Conservation (phyloP, 2,797 vertebrate species). For the Phalanger gymnotis region DNA sequence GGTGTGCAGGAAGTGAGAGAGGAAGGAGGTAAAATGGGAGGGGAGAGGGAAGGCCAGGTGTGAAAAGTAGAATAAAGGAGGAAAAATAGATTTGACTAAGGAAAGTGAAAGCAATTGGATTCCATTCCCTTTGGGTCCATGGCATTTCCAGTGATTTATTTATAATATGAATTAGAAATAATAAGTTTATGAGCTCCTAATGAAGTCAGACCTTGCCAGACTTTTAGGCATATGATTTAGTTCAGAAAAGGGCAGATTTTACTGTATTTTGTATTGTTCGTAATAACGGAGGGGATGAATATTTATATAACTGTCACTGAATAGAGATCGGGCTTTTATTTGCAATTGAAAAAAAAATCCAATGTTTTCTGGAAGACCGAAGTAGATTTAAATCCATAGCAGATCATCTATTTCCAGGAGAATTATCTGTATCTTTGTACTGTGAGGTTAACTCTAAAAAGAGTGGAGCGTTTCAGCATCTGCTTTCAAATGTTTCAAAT, state of each 20-base stretch:
- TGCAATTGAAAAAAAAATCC: constrained; percentile 1
- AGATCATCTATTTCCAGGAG: neutral
- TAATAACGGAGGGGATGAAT: constrained; percentile 53
- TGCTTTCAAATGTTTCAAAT: neutral
- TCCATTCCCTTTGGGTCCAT: constrained; percentile 47
- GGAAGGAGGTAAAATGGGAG: constrained; percentile 32
- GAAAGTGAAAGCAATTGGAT: constrained; percentile 51
- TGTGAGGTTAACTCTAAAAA: neutral
- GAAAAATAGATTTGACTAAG: constrained; percentile 24
- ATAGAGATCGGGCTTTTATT: constrained; percentile 10
- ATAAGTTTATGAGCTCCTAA: constrained; percentile 46
- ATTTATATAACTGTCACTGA: constrained; percentile 21
- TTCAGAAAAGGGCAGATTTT: constrained; percentile 65
- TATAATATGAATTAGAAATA: constrained; percentile 43
- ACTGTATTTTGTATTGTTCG: constrained; percentile 60
- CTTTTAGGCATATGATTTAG: constrained; percentile 54
- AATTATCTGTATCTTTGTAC: neutral
- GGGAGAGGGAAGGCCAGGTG: constrained; percentile 49
- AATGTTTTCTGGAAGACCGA: neutral
- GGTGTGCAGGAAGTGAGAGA: constrained; percentile 26
- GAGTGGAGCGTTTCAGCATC: neutral
- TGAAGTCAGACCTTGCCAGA: constrained; percentile 46
- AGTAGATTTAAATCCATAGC: neutral
- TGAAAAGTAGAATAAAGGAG: constrained; percentile 46
- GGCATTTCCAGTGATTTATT: constrained; percentile 10